Base-by-base conservation (phyloP, 1,140 invertebrate genomes). In the Trichoplusia ni region DNA sequence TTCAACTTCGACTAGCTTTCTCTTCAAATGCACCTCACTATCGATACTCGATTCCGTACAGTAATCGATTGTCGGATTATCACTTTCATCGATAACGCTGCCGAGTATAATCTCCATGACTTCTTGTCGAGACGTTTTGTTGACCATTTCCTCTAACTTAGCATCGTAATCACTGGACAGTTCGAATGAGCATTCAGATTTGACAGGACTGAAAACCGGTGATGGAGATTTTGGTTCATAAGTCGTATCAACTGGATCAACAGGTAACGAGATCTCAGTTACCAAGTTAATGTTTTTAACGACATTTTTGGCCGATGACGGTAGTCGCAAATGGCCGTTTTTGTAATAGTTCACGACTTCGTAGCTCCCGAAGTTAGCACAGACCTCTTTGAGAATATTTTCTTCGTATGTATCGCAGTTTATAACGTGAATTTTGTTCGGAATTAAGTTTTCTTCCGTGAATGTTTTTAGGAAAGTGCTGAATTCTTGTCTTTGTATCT, bases 61-160 rank as follows among this genome's bases (percentile, higher is more conserved):
- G 38, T 86, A 88, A 40, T 89, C 81, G 33, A 90, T 90, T 18
- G 58, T 77, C 2, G 87, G 87, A 76, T 85, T 79, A 61, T 86
- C 78, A 42, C 79, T 75, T 11, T 78, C 75, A n/a, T 79, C 79
- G 46, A 79, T 51, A 6, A 73, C 69, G 46, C 70, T 80, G 6
- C 88, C 88, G 8, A 90, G 74, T 64, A 90, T 90, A 11, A 90
- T 90, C 21, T 90, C 85, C 82, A 90, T 82, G 13, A 90, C 82
- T 72, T 90, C 79, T 56, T 87, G 80, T 11, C 86, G 68, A 2
- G 88, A 89, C 21, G 84, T 82, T 25, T 80, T 90, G 19, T 81
- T 86, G 0, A 88, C 84, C 85, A 89, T 90, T 40, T 90, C 86
- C 63, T 88, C 77, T 68, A 90, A 80, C 69, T 86, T 90, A 0